These are phyloP conservation scores for Campylomormyrus numenius DNA, from an alignment of 2,113 vertebrate species.

Conservation along the genomic window DNA sequence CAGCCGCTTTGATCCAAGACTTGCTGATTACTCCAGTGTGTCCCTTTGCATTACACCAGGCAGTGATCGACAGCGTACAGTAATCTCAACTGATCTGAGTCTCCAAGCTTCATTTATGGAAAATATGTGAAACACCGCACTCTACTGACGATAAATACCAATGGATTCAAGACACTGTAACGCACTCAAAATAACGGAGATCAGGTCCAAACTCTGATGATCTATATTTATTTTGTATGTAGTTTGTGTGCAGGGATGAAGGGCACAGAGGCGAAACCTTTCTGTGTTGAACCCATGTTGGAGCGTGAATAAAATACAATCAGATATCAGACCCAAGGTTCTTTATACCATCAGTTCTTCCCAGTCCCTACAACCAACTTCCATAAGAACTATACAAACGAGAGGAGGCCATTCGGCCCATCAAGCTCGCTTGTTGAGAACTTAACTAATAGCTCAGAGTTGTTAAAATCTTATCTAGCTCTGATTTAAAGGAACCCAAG, in stretches of 20 bases:
- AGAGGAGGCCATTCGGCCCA: too few relatives aligned
- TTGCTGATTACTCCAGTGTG: background rate
- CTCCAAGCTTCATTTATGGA: background rate
- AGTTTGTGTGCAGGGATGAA: background rate
- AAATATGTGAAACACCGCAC: background rate
- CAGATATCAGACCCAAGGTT: background rate
- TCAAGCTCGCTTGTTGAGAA: too few relatives aligned
- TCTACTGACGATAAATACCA: background rate
- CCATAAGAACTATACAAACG: background rate
- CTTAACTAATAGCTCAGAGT: too few relatives aligned
- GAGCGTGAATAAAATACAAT: background rate
- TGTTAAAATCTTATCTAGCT: too few relatives aligned
- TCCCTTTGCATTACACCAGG: background rate
- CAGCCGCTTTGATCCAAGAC: background rate
- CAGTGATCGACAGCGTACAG: background rate
- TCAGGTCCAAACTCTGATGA: background rate
- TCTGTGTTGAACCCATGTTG: background rate
- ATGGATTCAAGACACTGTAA: background rate
- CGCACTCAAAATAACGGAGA: background rate
- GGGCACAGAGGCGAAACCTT: background rate
- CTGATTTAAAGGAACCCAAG: too few relatives aligned
- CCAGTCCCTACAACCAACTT: background rate
- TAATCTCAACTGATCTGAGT: background rate
- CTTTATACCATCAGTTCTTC: background rate
- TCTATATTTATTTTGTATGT: background rate